phyloP scores from a whole-genome alignment of 1,140 invertebrate genomes.

The Drosophila quadrilineata region DNA sequence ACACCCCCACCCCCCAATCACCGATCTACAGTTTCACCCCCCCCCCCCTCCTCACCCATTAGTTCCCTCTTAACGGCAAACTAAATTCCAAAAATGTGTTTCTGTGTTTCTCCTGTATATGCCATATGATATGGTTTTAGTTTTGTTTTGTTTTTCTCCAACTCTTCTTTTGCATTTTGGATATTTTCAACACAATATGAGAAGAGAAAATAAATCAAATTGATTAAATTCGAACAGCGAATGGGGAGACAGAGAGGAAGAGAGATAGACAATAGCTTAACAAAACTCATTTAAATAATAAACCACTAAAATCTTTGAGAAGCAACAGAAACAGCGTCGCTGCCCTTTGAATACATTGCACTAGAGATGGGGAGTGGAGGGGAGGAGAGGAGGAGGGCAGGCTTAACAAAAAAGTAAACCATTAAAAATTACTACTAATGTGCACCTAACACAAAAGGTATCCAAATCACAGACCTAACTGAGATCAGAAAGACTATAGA shows the following conservation, averaged over 20 bases:
- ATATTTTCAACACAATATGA: slow-evolving; percentile 77
- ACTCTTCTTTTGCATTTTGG: no score
- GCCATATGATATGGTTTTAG: slow-evolving; percentile 56
- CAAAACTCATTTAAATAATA: slow-evolving; percentile 72
- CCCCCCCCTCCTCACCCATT: no score
- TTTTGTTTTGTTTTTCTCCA: slow-evolving; percentile 54
- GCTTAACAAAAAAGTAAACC: slow-evolving; percentile 71
- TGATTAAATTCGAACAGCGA: slow-evolving; percentile 73
- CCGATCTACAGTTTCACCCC: no score
- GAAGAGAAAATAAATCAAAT: slow-evolving; percentile 70
- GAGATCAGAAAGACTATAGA: slow-evolving; percentile 32
- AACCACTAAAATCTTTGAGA: slow-evolving; percentile 61
- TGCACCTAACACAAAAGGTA: slow-evolving; percentile 72
- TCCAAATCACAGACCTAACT: slow-evolving; percentile 6
- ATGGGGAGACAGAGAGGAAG: background rate
- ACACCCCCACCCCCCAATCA: no score
- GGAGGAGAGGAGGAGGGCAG: no score
- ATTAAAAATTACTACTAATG: slow-evolving; percentile 80
- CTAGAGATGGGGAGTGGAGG: no score
- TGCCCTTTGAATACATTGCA: slow-evolving; percentile 65
- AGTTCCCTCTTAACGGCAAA: slow-evolving; percentile 23
- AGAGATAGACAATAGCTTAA: slow-evolving; percentile 27
- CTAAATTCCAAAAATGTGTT: slow-evolving; percentile 32
- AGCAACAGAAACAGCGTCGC: slow-evolving; percentile 47
- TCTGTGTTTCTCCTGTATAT: slow-evolving; percentile 51